These are phyloP conservation scores for Steinernema khuongi DNA, from an alignment of 1,140 invertebrate genomes.

Conservation along the genomic window DNA sequence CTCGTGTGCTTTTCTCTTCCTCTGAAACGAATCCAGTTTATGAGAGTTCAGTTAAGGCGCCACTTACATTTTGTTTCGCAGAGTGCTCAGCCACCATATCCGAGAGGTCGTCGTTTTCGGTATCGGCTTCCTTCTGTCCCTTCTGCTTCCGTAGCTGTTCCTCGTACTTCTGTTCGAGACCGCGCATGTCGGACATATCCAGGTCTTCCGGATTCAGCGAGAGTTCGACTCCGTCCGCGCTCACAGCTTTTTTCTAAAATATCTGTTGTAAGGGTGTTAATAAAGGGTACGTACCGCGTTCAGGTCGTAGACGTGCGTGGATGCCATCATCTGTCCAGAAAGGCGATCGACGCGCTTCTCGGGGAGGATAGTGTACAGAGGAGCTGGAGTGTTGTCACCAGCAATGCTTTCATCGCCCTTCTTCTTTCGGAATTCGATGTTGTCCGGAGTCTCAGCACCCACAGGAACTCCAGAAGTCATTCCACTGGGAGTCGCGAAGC, in stretches of 20 bases:
- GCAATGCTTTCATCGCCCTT: constrained; percentile 74
- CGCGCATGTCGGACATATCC: constrained; percentile 81
- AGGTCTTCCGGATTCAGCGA: constrained; percentile 93
- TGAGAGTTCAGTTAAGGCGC: constrained; percentile 2
- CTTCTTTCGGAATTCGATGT: constrained; percentile 92
- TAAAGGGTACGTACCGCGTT: constrained; percentile 30
- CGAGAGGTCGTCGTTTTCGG: constrained; percentile 80
- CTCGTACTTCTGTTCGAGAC: constrained; percentile 92
- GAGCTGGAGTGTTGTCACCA: constrained; percentile 77
- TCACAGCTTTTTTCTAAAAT: constrained; percentile 40
- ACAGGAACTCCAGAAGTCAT: constrained; percentile 77
- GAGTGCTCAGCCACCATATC: constrained; percentile 94
- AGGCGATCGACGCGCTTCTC: constrained; percentile 85
- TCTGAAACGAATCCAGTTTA: constrained; percentile 43
- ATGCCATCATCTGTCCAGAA: constrained; percentile 85
- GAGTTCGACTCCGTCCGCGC: constrained; percentile 71
- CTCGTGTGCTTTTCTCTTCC: constrained; percentile 57
- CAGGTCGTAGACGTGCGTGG: constrained; percentile 69
- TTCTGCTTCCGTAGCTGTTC: constrained; percentile 68
- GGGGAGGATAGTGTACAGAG: constrained; percentile 81
- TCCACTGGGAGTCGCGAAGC: constrained; percentile 84
- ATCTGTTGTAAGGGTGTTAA: constrained; percentile 18
- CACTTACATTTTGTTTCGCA: constrained; percentile 46
- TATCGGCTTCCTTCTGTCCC: constrained; percentile 64
- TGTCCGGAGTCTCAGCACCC: constrained; percentile 93